Evolutionary conservation across 2,888 invertebrate species (phyloP), one percentile per base, ranked within the genome.

Genomic region (Lycia hirtaria): DNA sequence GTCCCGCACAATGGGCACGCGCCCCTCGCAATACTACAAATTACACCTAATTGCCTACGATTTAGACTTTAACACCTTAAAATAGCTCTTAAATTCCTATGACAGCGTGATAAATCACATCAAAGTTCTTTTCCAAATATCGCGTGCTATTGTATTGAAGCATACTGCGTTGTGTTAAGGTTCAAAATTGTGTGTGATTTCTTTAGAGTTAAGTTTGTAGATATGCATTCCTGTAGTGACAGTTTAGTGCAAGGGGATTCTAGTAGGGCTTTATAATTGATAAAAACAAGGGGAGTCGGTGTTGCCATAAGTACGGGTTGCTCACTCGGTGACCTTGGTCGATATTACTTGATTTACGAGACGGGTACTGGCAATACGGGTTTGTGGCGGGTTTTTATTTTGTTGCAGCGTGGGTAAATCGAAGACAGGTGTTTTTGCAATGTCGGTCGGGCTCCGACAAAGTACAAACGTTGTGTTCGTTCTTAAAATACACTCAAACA

Each of bases 221-320:
- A 49, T 61, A 56, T 63, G 73, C 74, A 80, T 80, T 80, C 78
- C 78, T 74, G 55, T 69, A 69, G 71, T 71, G 74, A 68, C 15
- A 20, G 20, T 14, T 7, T 67, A 75, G 69, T 67, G 63, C 63
- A 71, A 68, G 68, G 77, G 76, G 75, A 68, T 75, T n/a, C 76
- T 66, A 76, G 75, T 75, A 76, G 74, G 75, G 66, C 75, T 77
- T 76, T 79, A 81, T 82, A 85, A 87, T 85, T 86, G 83, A 82
- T 82, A 80, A 83, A 75, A 79, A 81, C 69, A 72, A 78, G 80
- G 81, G 75, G 81, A 69, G 67, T 68, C 71, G 68, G 69, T 71
- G 53, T 43, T 47, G 30, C 41, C 48, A 48, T 58, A 57, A 52
- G 30, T 57, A 43, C 32, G 40, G 33, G 45, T 20, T 26, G 30